phyloP scores from a whole-genome alignment of 2,113 vertebrate genomes.

The Calidris pugnax region DNA sequence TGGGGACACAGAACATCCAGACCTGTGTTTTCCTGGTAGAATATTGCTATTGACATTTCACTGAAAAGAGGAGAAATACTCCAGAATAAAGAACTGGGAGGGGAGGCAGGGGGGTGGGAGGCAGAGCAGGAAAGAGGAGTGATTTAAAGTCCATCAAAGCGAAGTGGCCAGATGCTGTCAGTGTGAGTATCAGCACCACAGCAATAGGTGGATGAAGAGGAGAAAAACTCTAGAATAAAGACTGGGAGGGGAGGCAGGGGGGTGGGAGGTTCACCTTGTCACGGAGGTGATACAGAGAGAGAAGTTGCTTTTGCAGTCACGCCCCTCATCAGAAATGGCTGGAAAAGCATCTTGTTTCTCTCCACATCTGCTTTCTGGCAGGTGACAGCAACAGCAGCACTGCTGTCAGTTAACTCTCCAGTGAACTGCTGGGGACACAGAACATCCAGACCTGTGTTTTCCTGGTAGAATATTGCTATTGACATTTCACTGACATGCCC shows the following conservation, averaged over 20 bases:
- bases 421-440: not conserved
- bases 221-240: not conserved
- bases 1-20: not conserved
- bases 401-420: fast-evolving
- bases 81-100: no score
- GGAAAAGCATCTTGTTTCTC: not conserved
- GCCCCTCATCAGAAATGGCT: not conserved
- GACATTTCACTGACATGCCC: not conserved
- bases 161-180: not conserved
- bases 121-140: not conserved
- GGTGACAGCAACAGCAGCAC: not conserved
- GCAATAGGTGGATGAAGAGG: not conserved
- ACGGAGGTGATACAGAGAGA: fast-evolving
- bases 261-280: not conserved
- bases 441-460: not conserved
- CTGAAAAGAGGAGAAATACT: no score
- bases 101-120: no score
- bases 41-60: no score
- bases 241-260: not conserved
- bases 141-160: not conserved
- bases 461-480: not conserved
- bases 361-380: not conserved
- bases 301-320: not conserved
- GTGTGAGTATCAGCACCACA: not conserved
- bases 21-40: not conserved